Conservation (phyloP, 2,113 vertebrate species). For the Pyrgilauda ruficollis region DNA sequence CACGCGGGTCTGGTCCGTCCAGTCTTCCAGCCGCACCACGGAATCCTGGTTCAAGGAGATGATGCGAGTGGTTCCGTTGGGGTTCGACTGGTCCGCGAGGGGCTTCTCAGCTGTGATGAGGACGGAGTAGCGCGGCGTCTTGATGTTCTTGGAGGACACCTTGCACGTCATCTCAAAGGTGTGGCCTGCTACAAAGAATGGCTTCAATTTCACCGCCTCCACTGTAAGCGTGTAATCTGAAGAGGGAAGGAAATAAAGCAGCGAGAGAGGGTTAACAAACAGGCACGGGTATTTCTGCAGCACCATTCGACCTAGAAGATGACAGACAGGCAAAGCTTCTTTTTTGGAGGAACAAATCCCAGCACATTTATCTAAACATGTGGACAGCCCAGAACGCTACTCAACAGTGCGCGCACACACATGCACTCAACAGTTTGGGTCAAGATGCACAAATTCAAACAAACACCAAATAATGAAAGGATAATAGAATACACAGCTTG, state of each 20-base stretch:
- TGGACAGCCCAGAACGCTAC: not conserved
- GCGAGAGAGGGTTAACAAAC: slow-evolving; percentile 14
- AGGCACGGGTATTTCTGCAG: not conserved
- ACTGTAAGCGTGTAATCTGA: slow-evolving; percentile 77
- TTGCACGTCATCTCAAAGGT: slow-evolving; percentile 94
- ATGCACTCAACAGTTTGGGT: not conserved
- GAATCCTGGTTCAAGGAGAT: slow-evolving; percentile 88
- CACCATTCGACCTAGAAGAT: not conserved
- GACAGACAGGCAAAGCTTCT: not conserved
- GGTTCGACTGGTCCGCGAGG: slow-evolving; percentile 18
- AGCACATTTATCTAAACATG: not conserved
- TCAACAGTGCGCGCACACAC: not conserved
- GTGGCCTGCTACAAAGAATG: slow-evolving; percentile 85
- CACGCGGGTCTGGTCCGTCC: slow-evolving; percentile 78
- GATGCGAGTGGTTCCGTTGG: slow-evolving; percentile 76
- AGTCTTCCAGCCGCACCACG: slow-evolving; percentile 82
- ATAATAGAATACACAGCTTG: not conserved
- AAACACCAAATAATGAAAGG: not conserved
- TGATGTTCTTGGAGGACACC: slow-evolving; percentile 83
- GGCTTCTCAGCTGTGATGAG: slow-evolving; percentile 83
- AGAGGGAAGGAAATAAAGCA: slow-evolving; percentile 37
- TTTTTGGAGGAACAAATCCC: not conserved
- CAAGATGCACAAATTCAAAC: not conserved
- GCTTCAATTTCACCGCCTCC: slow-evolving; percentile 79
- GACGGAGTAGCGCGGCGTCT: slow-evolving; percentile 85